These are phyloP conservation scores for Tetraodon nigroviridis DNA, from an alignment of 2,113 vertebrate genomes.

Conservation along the genomic window DNA sequence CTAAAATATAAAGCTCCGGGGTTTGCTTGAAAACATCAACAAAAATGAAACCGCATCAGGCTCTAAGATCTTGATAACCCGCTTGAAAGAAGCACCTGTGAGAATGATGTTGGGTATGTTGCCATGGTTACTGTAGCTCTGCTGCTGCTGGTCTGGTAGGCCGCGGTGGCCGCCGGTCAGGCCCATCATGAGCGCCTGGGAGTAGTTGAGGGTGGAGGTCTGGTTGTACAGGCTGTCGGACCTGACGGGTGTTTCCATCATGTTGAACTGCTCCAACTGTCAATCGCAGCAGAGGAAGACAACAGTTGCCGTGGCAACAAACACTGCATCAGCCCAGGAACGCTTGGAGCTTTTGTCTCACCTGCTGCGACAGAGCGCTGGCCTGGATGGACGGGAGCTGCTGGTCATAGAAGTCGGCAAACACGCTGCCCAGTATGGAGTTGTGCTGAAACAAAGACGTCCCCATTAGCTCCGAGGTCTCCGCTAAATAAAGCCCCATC, in stretches of 20 bases:
- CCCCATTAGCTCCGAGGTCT: constrained; percentile 3
- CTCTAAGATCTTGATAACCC: constrained; percentile 2
- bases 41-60: background rate
- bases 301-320: constrained; percentile 55
- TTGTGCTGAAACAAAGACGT: constrained; percentile 81
- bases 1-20: no score
- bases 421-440: constrained; percentile 86
- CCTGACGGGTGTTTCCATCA: constrained; percentile 87
- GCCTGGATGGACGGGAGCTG: constrained; percentile 89
- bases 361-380: constrained; percentile 91
- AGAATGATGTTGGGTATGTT: constrained; percentile 99
- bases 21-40: no score
- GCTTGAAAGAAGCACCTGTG: constrained; percentile 80
- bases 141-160: constrained; percentile 77
- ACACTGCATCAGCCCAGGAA: background rate
- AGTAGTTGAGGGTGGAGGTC: constrained; percentile 92
- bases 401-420: constrained; percentile 92
- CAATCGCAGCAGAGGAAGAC: constrained; percentile 18
- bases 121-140: constrained; percentile 83
- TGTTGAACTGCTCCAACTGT: constrained; percentile 94
- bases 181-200: constrained; percentile 93
- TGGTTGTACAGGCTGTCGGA: constrained; percentile 86
- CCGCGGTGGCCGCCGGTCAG: constrained; percentile 82
- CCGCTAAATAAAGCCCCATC: background rate
- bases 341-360: constrained; percentile 33